Evolutionary conservation across 2,113 vertebrate genomes (phyloP).

Genomic region (Ancistrus triradiatus): DNA sequence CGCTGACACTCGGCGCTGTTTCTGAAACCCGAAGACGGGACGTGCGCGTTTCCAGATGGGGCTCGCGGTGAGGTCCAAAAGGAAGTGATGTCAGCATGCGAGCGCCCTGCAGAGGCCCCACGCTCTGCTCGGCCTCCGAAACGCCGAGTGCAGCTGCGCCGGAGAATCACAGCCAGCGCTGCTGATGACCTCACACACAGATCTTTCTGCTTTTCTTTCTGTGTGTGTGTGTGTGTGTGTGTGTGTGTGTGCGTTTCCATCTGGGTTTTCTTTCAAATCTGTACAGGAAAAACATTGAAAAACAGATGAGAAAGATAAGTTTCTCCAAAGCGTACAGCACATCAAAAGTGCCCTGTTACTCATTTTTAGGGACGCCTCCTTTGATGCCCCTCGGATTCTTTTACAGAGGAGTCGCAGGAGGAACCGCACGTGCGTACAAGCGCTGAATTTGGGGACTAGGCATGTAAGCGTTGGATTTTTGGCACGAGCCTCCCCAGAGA

Average conservation of each 20-base stretch:
- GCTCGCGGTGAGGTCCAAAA: background rate
- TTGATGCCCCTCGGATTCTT: too few species aligned
- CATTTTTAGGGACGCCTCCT: too few species aligned
- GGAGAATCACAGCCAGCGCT: slow-evolving; percentile 1
- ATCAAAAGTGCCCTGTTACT: too few species aligned
- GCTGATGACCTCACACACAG: background rate
- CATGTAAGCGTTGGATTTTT: slow-evolving; percentile 18
- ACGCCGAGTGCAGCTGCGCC: background rate
- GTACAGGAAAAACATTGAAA: background rate
- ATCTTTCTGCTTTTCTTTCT: background rate
- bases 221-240: slow-evolving; percentile 3
- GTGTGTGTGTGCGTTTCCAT: slow-evolving; percentile 30
- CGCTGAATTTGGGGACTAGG: too few species aligned
- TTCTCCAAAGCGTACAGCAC: background rate
- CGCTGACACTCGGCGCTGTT: too few species aligned
- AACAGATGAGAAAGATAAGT: background rate
- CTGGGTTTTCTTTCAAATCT: slow-evolving; percentile 23
- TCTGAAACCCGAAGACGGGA: too few species aligned
- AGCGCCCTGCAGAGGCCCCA: slow-evolving; percentile 1
- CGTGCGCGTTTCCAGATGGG: slow-evolving; percentile 3
- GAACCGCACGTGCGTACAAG: too few species aligned
- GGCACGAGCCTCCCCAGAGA: slow-evolving; percentile 23
- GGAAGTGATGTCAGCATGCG: background rate
- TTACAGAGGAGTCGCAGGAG: background rate
- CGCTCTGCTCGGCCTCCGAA: background rate